Conservation (phyloP, 64 coral and sea anemone species). For the Pocillopora verrucosa region DNA sequence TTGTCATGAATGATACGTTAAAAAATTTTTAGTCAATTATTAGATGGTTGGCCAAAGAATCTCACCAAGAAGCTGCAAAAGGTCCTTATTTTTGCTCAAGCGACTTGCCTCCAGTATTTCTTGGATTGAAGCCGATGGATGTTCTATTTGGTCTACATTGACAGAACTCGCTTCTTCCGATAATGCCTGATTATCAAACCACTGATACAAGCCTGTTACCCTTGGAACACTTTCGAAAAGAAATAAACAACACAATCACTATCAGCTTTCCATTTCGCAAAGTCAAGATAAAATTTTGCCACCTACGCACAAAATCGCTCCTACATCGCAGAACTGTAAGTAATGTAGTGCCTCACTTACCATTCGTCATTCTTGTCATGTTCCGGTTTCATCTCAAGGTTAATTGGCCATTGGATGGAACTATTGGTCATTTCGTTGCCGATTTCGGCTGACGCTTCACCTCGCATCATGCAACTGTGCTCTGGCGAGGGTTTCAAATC, state of each 20-base stretch:
- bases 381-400: constrained; percentile 17
- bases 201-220: constrained; percentile 8
- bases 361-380: constrained; percentile 9
- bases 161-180: constrained; percentile 33
- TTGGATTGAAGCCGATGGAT: constrained; percentile 24
- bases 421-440: constrained; percentile 30
- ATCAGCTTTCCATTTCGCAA: background rate
- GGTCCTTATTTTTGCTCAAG: constrained; percentile 52
- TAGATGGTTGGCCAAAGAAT: background rate
- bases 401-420: constrained; percentile 42
- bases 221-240: constrained; percentile 31
- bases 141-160: constrained; percentile 30
- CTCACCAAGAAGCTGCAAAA: constrained; percentile 37
- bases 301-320: background rate
- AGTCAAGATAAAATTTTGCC: background rate
- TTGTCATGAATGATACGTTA: background rate
- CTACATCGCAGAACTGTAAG: background rate
- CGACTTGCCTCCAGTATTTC: constrained; percentile 52
- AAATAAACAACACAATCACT: constrained; percentile 13
- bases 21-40: background rate
- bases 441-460: constrained; percentile 48
- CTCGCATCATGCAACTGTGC: constrained; percentile 21
- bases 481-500: constrained; percentile 1
- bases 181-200: constrained; percentile 27
- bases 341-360: background rate